phyloP scores from a whole-genome alignment of 2,797 vertebrate genomes.

The Podarcis lilfordi region DNA sequence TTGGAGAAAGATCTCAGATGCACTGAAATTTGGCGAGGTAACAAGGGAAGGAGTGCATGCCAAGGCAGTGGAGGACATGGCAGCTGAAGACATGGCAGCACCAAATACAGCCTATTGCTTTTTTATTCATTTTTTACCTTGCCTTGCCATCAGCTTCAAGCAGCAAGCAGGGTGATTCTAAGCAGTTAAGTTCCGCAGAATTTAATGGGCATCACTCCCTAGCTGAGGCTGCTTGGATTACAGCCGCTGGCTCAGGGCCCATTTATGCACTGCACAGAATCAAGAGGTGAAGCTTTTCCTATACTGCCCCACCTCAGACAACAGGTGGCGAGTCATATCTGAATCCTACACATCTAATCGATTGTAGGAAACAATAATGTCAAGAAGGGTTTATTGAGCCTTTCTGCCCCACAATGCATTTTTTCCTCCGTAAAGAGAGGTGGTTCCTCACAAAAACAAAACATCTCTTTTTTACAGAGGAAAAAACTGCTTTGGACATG shows the following conservation, averaged over 20 bases:
- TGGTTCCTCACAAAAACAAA: neutral
- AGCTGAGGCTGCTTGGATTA: neutral
- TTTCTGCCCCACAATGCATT: neutral
- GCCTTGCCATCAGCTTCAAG: neutral
- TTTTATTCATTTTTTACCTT: neutral
- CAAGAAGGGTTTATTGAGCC: neutral
- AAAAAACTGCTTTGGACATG: neutral
- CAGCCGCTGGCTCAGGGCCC: neutral
- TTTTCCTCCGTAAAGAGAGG: neutral
- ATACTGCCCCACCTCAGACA: neutral
- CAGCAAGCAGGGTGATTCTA: neutral
- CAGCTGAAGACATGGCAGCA: neutral
- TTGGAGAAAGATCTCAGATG: conserved; percentile 25
- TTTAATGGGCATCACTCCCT: neutral
- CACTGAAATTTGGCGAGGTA: conserved; percentile 27
- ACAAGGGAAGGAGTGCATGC: conserved; percentile 10
- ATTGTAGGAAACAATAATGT: neutral
- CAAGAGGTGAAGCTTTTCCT: neutral
- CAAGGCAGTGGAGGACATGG: neutral
- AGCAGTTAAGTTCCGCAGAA: neutral
- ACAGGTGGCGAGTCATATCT: neutral
- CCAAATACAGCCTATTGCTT: neutral
- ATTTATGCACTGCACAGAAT: neutral
- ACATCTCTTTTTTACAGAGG: neutral
- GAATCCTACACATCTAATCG: neutral